Base-by-base conservation (phyloP, 2,113 vertebrate species). In the Orientallactaga bullata region DNA sequence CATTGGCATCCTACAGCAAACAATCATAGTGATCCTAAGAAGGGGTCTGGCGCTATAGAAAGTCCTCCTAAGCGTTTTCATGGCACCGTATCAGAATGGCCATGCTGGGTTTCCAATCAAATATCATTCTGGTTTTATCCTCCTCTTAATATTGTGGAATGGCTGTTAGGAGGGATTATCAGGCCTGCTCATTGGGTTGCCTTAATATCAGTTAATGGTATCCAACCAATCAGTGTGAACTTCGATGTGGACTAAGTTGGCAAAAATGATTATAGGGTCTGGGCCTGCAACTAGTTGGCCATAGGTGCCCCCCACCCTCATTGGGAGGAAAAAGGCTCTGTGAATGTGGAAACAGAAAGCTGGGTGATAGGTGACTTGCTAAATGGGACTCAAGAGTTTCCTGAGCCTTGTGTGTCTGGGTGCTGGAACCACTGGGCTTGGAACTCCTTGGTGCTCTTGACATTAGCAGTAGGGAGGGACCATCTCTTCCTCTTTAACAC, bases 231-330 rank as follows among this genome's bases (percentile, higher is more conserved):
- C 51, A 51, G 51, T 51, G 51, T 51, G 7, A 51, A 51, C 51
- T 51, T 51, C n/a, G 81, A 4, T 7, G 20, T 60, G 35, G 35
- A 28, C 0, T 1, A n/a, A n/a, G 21, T 83, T 94, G 63, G 58
- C 35, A 39, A 83, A 66, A 63, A 35, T 37, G 39, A 47, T 16
- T 78, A 58, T 9, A 16, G 35, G 10, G 39, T 21, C 47, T 85
- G 61, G 11, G 18, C 26, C 24, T 20, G 23, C 2, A n/a, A n/a
- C 7, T 42, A 4, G 20, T 65, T 71, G 24, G 65, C 32, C 47
- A 28, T 3, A 15, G 15, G 21, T 26, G 0, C 9, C 18, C 58
- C 12, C 9, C 9, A 28, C 1, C n/a, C n/a, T n/a, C n/a, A n/a
- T 74, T 61, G 30, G n/a, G n/a, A 12, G 12, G 17, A 79, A 79